phyloP scores from a whole-genome alignment of 2,888 invertebrate genomes.

The Macrophya alboannulata region DNA sequence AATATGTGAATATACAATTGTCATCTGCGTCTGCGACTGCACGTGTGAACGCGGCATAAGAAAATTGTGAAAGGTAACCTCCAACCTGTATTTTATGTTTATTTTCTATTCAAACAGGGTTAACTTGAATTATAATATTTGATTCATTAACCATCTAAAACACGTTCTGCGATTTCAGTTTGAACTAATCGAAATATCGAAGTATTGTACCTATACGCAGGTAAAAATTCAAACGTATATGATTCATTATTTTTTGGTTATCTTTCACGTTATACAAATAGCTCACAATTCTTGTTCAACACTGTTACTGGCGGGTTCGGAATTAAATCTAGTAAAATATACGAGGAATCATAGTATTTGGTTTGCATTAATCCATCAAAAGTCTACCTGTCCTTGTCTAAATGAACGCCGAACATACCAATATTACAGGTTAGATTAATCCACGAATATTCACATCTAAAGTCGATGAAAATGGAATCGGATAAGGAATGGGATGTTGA shows the following conservation, averaged over 20 bases:
- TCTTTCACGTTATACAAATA: not conserved
- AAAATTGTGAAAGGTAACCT: not conserved
- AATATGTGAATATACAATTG: not conserved
- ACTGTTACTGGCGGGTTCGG: too few species aligned
- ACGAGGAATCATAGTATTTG: not conserved
- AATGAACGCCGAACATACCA: not conserved
- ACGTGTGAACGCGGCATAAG: slow-evolving; percentile 34
- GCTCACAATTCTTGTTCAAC: not conserved
- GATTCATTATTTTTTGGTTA: not conserved
- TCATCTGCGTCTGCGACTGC: not conserved
- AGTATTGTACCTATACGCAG: not conserved
- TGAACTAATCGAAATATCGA: not conserved
- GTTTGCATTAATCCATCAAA: not conserved
- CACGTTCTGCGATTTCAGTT: not conserved
- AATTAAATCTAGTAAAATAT: not conserved
- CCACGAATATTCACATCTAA: not conserved
- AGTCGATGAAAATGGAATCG: slow-evolving; percentile 26
- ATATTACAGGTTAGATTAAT: slow-evolving; percentile 39
- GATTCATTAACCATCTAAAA: not conserved
- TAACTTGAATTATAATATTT: not conserved
- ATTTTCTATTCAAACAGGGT: not conserved
- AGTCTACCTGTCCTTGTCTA: not conserved
- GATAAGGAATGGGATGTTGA: slow-evolving; percentile 87
- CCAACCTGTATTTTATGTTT: not conserved
- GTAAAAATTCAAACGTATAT: not conserved